A percentile compares a stretch with the other conserved stretches of the same genome.
These are phyloP conservation scores for Diabrotica balteata DNA, from an alignment of 2,888 invertebrate species.

Conservation along the genomic window DNA sequence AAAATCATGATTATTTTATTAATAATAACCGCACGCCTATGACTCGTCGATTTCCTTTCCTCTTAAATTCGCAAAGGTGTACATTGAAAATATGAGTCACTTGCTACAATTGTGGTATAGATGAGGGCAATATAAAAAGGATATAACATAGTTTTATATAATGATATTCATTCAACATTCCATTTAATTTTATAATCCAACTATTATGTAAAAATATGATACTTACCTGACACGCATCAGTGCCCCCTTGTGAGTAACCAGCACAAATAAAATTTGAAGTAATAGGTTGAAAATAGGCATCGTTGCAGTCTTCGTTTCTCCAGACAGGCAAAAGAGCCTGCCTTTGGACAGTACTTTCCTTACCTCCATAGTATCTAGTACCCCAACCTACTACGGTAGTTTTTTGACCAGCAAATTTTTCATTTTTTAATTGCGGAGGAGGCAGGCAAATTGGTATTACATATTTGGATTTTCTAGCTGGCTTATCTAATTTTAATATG, in stretches of 20 bases:
- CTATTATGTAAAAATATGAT: neutral
- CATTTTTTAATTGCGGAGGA: constrained; percentile 63
- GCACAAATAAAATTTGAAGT: constrained; percentile 90
- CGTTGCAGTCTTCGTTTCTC: constrained; percentile 88
- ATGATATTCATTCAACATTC: too few relatives aligned
- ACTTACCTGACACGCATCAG: constrained; percentile 88
- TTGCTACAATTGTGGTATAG: too few relatives aligned
- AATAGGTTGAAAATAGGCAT: constrained; percentile 91
- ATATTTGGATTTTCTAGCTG: constrained; percentile 82
- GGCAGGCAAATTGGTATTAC: constrained; percentile 89
- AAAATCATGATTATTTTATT: too few relatives aligned
- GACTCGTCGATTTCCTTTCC: too few relatives aligned
- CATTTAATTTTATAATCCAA: too few relatives aligned
- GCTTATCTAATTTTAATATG: constrained; percentile 75
- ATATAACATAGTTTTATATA: too few relatives aligned
- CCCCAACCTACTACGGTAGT: constrained; percentile 95
- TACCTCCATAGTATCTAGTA: constrained; percentile 87
- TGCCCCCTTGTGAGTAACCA: constrained; percentile 87
- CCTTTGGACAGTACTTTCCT: constrained; percentile 84
- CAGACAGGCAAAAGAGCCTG: constrained; percentile 87
- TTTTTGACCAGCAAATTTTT: constrained; percentile 74
- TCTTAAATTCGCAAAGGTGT: too few relatives aligned
- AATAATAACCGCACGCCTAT: too few relatives aligned
- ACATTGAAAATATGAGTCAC: too few relatives aligned
- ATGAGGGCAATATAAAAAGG: too few relatives aligned